These are phyloP conservation scores for Aleadryas rufinucha DNA, from an alignment of 2,113 vertebrate genomes.

Conservation along the genomic window DNA sequence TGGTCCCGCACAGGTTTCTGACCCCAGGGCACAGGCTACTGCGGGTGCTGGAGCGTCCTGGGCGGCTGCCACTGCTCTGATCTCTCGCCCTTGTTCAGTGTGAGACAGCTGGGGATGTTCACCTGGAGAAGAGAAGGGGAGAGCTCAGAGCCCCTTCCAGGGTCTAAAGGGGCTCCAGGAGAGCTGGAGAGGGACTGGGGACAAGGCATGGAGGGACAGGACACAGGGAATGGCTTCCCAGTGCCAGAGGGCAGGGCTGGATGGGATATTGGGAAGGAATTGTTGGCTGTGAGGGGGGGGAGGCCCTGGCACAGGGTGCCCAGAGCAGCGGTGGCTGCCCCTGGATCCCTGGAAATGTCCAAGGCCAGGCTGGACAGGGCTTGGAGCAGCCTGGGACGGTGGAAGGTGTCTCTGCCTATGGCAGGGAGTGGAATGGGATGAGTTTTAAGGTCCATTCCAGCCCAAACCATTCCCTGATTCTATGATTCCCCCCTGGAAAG, in stretches of 20 bases:
- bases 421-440: too few relatives aligned
- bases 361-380: rapidly evolving
- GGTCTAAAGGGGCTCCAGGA: neutral
- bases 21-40: rapidly evolving
- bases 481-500: rapidly evolving
- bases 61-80: rapidly evolving
- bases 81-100: rapidly evolving
- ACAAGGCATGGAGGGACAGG: neutral
- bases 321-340: neutral
- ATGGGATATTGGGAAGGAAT: neutral
- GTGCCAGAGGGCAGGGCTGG: neutral
- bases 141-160: rapidly evolving
- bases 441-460: neutral
- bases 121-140: neutral
- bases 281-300: rapidly evolving
- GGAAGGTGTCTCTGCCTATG: neutral
- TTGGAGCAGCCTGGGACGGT: neutral
- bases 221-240: neutral
- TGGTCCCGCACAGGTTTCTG: rapidly evolving
- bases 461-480: neutral
- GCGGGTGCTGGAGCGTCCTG: rapidly evolving
- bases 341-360: neutral
- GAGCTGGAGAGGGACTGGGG: neutral
- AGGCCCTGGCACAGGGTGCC: neutral
- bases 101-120: neutral